Evolutionary conservation across 2,113 vertebrate species (phyloP), one percentile per base, ranked within the genome.

Genomic region (Desmodus rotundus): DNA sequence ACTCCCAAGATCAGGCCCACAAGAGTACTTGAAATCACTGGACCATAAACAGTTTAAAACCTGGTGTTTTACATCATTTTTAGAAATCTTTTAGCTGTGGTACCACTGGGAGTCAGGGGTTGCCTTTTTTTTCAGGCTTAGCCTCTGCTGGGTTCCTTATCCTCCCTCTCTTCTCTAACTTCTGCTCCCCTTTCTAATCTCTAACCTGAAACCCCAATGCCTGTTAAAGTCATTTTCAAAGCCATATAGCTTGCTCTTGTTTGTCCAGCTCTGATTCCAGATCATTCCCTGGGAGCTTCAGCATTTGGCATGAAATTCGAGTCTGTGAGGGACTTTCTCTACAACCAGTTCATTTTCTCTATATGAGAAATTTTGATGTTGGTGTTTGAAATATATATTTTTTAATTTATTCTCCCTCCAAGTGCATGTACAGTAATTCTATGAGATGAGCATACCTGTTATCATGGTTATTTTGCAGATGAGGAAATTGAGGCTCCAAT

Each of bases 191-290:
- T 67, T 54, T 93, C 61, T 94, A 83, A 50, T 63, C 87, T 91
- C 43, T 74, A 65, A 26, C n/a, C 22, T 58, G 50, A 31, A 83
- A 73, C 33, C n/a, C 10, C 14, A 33, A 22, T 24, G 24, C 7
- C 65, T 83, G 74, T 15, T 36, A 43, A 82, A 47, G 85, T 54
- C 76, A 47, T 95, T 88, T 88, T 84, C 81, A 95, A 94, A 92
- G 76, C 6, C 45, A 22, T 6, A 43, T 4, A 68, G 7, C 31
- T 70, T 16, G 90, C 45, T 86, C 58, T 72, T 68, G 16, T 76
- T 89, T 84, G 78, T 7, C 8, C 70, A 45, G 24, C 56, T 84
- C 43, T 80, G n/a, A 89, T 83, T 92, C 31, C 17, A 93, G 31
- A 63, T 67, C 33, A n/a, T 92, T 54, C 67, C 47, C 61, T 31